Conservation (phyloP, 2,113 vertebrate genomes). For the Campylomormyrus tamandua region DNA sequence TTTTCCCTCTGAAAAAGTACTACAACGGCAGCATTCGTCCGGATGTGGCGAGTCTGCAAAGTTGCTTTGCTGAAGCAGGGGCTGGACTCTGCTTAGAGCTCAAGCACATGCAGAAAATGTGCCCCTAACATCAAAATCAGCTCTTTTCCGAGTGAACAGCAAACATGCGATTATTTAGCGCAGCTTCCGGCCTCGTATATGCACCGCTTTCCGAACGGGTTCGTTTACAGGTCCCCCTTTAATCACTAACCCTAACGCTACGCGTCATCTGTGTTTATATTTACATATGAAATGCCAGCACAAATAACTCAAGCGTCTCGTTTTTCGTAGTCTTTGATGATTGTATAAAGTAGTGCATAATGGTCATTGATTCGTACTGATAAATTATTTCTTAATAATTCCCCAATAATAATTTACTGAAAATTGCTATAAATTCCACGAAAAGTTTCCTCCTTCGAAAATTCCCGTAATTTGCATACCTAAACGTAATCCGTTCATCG, state of each 20-base stretch:
- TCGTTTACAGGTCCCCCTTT: neutral
- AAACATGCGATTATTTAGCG: neutral
- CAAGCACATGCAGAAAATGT: too few relatives aligned
- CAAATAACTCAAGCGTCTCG: neutral
- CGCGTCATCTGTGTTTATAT: neutral
- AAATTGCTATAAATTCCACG: neutral
- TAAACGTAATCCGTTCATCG: neutral
- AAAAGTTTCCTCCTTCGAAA: neutral
- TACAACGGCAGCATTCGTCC: too few relatives aligned
- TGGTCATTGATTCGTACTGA: neutral
- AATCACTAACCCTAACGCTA: neutral
- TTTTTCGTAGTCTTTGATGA: neutral
- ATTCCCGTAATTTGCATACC: neutral
- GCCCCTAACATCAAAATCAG: neutral
- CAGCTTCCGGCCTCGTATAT: neutral
- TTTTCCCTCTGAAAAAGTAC: too few relatives aligned
- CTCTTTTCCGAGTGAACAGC: neutral
- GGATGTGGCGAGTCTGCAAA: too few relatives aligned
- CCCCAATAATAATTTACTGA: neutral
- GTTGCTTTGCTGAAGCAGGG: too few relatives aligned
- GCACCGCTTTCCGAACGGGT: neutral
- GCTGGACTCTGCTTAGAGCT: neutral
- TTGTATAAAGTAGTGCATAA: neutral
- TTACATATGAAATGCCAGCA: neutral
- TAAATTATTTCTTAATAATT: neutral